A percentile compares a stretch with the other conserved stretches of the same genome.
phyloP scores from a whole-genome alignment of 2,888 invertebrate genomes.

The Atherix ibis region DNA sequence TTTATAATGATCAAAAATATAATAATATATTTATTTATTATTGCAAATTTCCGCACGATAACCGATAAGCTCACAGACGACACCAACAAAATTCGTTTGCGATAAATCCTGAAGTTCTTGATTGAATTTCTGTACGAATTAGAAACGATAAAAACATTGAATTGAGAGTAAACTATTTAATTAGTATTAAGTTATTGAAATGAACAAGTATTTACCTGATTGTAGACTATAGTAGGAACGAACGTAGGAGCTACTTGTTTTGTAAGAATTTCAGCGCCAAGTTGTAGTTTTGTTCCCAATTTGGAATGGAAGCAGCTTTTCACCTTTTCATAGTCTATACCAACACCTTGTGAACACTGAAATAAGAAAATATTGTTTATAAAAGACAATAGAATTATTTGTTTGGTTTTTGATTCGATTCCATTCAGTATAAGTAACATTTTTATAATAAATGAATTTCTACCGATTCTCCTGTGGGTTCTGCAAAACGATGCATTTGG shows the following conservation, averaged over 20 bases:
- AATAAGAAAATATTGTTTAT: background rate
- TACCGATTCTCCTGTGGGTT: constrained; percentile 25
- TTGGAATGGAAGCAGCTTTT: constrained; percentile 21
- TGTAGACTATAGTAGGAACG: constrained; percentile 31
- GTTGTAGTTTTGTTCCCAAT: constrained; percentile 23
- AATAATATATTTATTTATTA: no score
- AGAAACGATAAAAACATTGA: background rate
- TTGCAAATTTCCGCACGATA: constrained; percentile 4
- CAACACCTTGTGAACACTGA: constrained; percentile 24
- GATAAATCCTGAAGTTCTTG: constrained; percentile 33
- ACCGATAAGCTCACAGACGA: constrained; percentile 25
- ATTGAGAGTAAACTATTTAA: no score
- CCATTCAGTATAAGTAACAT: no score
- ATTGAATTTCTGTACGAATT: constrained; percentile 24
- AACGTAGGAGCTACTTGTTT: constrained; percentile 16
- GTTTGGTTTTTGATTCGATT: background rate
- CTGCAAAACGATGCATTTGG: constrained; percentile 35
- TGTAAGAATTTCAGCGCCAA: constrained; percentile 26
- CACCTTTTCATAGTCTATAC: constrained; percentile 21
- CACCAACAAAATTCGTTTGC: constrained; percentile 27
- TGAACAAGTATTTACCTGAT: no score
- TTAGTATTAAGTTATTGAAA: no score
- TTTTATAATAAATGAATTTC: background rate
- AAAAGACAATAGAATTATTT: background rate
- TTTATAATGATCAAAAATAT: no score